Conservation (phyloP, 2,888 invertebrate species). For the Argyresthia albistria region DNA sequence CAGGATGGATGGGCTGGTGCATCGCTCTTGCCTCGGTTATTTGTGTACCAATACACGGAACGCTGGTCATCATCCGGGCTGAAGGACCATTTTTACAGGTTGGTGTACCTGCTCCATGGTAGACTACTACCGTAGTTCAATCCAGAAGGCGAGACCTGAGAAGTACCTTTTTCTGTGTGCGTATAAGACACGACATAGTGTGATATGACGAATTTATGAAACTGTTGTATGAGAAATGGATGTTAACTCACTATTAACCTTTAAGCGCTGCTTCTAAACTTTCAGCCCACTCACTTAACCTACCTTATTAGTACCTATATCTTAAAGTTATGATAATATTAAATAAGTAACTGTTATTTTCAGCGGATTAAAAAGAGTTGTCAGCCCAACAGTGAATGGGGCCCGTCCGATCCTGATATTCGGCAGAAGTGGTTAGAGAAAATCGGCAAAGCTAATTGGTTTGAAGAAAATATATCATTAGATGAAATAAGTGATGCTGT, state of each 20-base stretch:
- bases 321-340: background rate
- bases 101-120: slow-evolving; percentile 10
- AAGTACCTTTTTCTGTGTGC: too few species aligned
- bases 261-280: too few species aligned
- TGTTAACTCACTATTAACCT: too few species aligned
- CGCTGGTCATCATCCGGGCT: slow-evolving; percentile 70
- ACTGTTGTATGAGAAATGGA: too few species aligned
- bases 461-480: slow-evolving; percentile 2
- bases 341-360: background rate
- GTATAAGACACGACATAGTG: too few species aligned
- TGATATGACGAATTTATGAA: too few species aligned
- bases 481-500: slow-evolving; percentile 8
- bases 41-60: slow-evolving; percentile 77
- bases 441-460: background rate
- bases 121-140: background rate
- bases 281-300: too few species aligned
- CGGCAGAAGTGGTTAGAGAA: slow-evolving; percentile 36
- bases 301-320: too few species aligned
- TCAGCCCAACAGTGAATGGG: slow-evolving; percentile 63
- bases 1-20: slow-evolving; percentile 74
- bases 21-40: slow-evolving; percentile 79
- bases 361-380: slow-evolving; percentile 38
- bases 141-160: too few species aligned
- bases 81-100: slow-evolving; percentile 55
- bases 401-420: slow-evolving; percentile 63